A percentile compares a stretch with the other conserved stretches of the same genome.
phyloP scores from a whole-genome alignment of 2,888 invertebrate genomes.

The Eupeodes luniger region DNA sequence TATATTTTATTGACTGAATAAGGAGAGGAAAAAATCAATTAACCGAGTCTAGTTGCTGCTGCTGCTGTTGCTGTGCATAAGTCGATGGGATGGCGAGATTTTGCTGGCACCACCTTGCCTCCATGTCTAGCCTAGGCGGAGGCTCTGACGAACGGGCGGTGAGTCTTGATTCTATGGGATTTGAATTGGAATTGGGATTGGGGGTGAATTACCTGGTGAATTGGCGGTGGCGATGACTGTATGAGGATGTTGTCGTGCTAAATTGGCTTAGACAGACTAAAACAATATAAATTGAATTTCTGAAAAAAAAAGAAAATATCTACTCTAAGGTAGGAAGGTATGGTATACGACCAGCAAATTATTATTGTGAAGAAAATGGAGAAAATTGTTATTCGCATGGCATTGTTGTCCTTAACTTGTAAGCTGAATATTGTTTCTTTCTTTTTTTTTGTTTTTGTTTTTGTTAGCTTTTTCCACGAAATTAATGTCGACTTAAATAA shows the following conservation, averaged over 20 bases:
- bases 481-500: conserved; percentile 49
- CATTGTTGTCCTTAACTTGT: conserved; percentile 22
- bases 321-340: neutral
- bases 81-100: conserved; percentile 18
- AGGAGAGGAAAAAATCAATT: conserved; percentile 59
- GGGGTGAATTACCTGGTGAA: conserved; percentile 45
- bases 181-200: neutral
- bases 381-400: conserved; percentile 44
- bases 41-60: conserved; percentile 21
- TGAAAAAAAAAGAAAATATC: conserved; percentile 23
- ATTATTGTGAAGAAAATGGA: conserved; percentile 18
- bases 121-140: conserved; percentile 54
- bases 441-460: neutral
- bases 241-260: conserved; percentile 39
- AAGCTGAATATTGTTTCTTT: neutral
- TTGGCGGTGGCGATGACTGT: neutral
- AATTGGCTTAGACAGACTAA: conserved; percentile 55
- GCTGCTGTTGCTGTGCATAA: neutral
- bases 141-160: too few relatives aligned
- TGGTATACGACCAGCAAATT: neutral
- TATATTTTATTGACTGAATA: conserved; percentile 52
- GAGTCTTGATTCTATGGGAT: too few relatives aligned
- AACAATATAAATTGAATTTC: conserved; percentile 60
- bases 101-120: conserved; percentile 38
- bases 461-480: conserved; percentile 8